Percentiles rank a stretch among this genome's conserved stretches.
Evolutionary conservation across 2,888 invertebrate genomes (phyloP).

Genomic region (Philereme transversata): DNA sequence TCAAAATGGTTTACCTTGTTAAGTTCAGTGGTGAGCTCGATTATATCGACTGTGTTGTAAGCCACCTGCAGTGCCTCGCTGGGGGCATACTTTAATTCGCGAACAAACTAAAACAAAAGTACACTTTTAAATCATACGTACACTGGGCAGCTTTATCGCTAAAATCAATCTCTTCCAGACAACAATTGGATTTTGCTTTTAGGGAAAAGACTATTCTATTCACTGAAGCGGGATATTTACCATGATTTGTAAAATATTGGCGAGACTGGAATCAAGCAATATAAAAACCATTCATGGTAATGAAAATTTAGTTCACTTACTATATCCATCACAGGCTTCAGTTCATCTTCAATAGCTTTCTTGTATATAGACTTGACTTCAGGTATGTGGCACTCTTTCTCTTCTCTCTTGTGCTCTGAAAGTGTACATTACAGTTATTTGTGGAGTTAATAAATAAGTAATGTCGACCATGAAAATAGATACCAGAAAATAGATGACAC

Average conservation of each 20-base stretch:
- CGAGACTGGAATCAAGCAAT: not conserved
- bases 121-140: not conserved
- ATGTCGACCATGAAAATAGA: too few relatives aligned
- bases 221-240: too few relatives aligned
- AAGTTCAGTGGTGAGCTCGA: not conserved
- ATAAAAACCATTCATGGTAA: too few relatives aligned
- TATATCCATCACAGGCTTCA: not conserved
- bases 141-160: too few relatives aligned
- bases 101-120: slow-evolving; percentile 7
- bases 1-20: slow-evolving; percentile 5
- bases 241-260: too few relatives aligned
- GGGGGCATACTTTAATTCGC: slow-evolving; percentile 4
- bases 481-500: too few relatives aligned
- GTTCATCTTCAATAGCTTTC: slow-evolving; percentile 6
- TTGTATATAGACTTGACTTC: slow-evolving; percentile 6
- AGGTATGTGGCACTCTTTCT: slow-evolving; percentile 13
- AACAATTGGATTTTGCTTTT: too few relatives aligned
- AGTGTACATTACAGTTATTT: not conserved
- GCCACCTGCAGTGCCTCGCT: not conserved
- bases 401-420: slow-evolving; percentile 19
- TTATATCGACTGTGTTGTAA: not conserved
- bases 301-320: slow-evolving; percentile 16
- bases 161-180: too few relatives aligned
- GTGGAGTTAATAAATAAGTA: too few relatives aligned
- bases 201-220: too few relatives aligned